Evolutionary conservation across 2,888 invertebrate genomes (phyloP).

Genomic region (Eulithis prunata): DNA sequence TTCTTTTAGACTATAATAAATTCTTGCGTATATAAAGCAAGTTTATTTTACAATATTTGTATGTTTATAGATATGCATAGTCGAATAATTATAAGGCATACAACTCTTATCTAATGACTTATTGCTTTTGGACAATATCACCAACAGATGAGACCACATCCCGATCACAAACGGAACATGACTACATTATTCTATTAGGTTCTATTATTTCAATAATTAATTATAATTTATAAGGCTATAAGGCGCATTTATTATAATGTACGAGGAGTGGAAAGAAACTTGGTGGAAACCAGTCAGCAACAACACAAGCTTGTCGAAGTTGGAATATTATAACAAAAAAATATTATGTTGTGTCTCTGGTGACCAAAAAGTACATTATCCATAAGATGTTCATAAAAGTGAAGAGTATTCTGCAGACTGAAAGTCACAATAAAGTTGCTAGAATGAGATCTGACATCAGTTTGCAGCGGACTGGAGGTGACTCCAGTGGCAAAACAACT

Average conservation of each 20-base stretch:
- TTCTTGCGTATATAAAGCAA: conserved; percentile 28
- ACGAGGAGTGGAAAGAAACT: conserved; percentile 5
- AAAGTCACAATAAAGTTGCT: conserved; percentile 13
- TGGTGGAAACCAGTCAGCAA: conserved; percentile 17
- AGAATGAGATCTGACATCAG: conserved; percentile 33
- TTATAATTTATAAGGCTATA: conserved; percentile 19
- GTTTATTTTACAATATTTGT: conserved; percentile 33
- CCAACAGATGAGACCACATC: conserved; percentile 14
- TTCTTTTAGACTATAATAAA: conserved; percentile 24
- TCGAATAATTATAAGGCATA: conserved; percentile 31
- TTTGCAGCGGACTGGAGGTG: conserved; percentile 16
- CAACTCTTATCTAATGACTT: conserved; percentile 26
- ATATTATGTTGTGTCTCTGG: conserved; percentile 5
- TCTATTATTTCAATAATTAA: conserved; percentile 12
- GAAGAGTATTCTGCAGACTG: conserved; percentile 16
- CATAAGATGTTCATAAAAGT: conserved; percentile 7
- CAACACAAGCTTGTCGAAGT: background rate
- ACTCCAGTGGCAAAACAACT: conserved; percentile 11
- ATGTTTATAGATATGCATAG: conserved; percentile 42
- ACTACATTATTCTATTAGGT: conserved; percentile 12
- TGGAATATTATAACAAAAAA: background rate
- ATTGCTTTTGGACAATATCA: conserved; percentile 35
- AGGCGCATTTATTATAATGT: conserved; percentile 19
- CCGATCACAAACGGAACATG: conserved; percentile 10
- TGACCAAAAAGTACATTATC: conserved; percentile 13